phyloP scores from a whole-genome alignment of 2,113 vertebrate genomes.

The Eurypyga helias region DNA sequence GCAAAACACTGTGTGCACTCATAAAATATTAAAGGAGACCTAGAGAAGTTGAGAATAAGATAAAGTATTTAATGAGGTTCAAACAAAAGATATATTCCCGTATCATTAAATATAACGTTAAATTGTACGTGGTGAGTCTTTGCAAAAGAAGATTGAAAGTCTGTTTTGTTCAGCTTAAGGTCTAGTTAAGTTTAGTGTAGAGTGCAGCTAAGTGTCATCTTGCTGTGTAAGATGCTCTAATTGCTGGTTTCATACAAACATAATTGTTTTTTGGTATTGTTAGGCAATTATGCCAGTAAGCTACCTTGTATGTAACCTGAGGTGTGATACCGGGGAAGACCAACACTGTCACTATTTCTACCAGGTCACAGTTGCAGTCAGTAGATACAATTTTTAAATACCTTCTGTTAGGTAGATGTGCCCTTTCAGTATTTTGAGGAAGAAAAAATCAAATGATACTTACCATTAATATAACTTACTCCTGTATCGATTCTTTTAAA shows the following conservation, averaged over 20 bases:
- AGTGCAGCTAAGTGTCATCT: not conserved
- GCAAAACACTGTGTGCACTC: not conserved
- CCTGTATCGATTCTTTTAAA: not conserved
- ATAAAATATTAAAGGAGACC: not conserved
- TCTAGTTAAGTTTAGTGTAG: not conserved
- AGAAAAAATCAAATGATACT: not conserved
- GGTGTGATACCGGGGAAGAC: not conserved
- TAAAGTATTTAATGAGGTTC: not conserved
- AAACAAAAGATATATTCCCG: not conserved
- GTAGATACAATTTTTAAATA: not conserved
- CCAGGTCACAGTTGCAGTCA: not conserved
- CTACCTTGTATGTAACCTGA: not conserved
- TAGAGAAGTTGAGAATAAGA: not conserved
- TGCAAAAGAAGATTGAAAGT: not conserved
- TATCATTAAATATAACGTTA: not conserved
- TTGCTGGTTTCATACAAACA: not conserved
- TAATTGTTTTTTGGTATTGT: not conserved
- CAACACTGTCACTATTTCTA: not conserved
- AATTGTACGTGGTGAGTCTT: not conserved
- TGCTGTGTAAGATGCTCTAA: not conserved
- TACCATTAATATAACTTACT: not conserved
- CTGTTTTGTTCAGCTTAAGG: not conserved
- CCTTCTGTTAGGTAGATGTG: not conserved
- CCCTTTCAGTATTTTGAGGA: not conserved
- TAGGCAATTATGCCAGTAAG: not conserved